Conservation (phyloP, 1,140 invertebrate genomes). For the Thaumetopoea pityocampa region DNA sequence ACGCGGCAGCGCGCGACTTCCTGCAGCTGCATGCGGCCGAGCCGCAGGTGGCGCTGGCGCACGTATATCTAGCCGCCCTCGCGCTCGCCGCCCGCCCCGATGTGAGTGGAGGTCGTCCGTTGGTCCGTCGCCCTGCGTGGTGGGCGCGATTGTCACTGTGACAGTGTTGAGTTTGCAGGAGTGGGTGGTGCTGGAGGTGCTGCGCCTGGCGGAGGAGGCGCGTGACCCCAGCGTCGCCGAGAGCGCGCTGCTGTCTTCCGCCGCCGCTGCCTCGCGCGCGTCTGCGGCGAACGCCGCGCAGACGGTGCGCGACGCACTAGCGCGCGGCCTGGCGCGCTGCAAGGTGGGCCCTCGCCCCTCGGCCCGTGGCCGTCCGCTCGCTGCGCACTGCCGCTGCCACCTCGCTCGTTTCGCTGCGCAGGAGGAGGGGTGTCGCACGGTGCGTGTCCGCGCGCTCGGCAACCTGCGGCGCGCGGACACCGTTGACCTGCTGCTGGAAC, state of each 20-base stretch:
- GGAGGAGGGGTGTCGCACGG: conserved; percentile 30
- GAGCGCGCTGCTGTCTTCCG: conserved; percentile 22
- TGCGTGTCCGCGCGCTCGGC: conserved; percentile 32
- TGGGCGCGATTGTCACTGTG: neutral
- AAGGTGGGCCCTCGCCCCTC: conserved; percentile 17
- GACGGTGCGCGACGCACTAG: conserved; percentile 14
- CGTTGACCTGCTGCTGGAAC: conserved; percentile 29
- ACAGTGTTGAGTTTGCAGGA: conserved; percentile 10
- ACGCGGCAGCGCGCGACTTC: conserved; percentile 79
- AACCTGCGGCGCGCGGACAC: conserved; percentile 36
- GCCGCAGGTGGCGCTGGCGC: conserved; percentile 16
- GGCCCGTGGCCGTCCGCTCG: neutral
- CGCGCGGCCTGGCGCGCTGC: conserved; percentile 18
- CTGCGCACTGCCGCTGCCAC: neutral
- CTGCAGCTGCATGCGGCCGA: conserved; percentile 23
- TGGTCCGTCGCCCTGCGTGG: neutral
- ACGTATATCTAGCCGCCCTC: conserved; percentile 21
- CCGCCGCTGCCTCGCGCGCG: conserved; percentile 7
- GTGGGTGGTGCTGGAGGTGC: conserved; percentile 12
- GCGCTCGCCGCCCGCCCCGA: conserved; percentile 14
- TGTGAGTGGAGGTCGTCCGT: neutral
- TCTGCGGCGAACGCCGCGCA: conserved; percentile 1
- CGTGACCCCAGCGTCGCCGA: conserved; percentile 7
- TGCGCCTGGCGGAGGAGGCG: conserved; percentile 16
- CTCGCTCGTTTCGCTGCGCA: too few species aligned